phyloP scores from a whole-genome alignment of 2,113 vertebrate genomes.

The Mormyrus iriodes region DNA sequence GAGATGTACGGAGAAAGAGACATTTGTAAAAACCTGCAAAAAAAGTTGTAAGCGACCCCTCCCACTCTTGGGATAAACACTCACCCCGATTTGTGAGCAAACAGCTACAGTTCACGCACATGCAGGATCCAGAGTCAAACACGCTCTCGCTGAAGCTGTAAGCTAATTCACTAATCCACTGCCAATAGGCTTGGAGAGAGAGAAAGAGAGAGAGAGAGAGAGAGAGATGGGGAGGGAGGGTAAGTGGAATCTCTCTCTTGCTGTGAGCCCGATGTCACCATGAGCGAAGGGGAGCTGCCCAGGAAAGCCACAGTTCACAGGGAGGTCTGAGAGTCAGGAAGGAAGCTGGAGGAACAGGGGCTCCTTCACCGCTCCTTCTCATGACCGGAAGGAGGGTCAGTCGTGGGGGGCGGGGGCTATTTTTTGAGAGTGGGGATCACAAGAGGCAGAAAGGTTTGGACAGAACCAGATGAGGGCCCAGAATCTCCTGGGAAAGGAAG shows the following conservation, averaged over 20 bases:
- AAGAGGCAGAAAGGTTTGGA: conserved; percentile 27
- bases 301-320: conserved; percentile 53
- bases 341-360: conserved; percentile 44
- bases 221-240: background rate
- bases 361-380: conserved; percentile 38
- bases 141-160: conserved; percentile 56
- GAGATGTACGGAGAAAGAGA: background rate
- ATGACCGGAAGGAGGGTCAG: conserved; percentile 20
- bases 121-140: conserved; percentile 40
- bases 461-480: conserved; percentile 30
- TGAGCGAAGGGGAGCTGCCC: conserved; percentile 48
- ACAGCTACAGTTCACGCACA: background rate
- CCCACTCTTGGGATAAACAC: background rate
- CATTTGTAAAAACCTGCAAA: background rate
- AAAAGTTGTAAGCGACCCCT: background rate
- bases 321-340: conserved; percentile 60
- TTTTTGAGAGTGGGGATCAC: background rate
- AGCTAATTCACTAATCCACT: conserved; percentile 58
- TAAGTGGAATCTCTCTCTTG: conserved; percentile 42
- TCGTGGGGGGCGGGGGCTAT: conserved; percentile 22
- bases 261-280: conserved; percentile 45
- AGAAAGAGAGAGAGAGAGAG: conserved; percentile 11
- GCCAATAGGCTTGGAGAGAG: conserved; percentile 50
- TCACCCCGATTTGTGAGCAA: conserved; percentile 14
- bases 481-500: conserved; percentile 31